A percentile compares a stretch with the other conserved stretches of the same genome.
phyloP scores from a whole-genome alignment of 23 tunicate species.

The Oikopleura vanhoeffeni region DNA sequence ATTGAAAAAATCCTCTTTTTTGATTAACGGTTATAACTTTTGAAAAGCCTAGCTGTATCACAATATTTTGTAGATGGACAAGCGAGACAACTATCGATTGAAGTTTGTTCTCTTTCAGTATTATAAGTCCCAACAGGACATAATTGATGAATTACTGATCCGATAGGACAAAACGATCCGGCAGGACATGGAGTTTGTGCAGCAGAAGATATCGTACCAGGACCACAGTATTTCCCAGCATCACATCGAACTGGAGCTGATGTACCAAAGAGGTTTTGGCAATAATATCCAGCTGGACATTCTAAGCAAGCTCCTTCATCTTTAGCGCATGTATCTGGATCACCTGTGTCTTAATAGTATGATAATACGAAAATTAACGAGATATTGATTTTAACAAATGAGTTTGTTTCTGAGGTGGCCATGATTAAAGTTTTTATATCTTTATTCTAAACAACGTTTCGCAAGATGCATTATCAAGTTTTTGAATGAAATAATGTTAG shows the following conservation, averaged over 20 bases:
- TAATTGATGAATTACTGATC: conserved; percentile 22
- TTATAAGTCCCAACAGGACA: conserved; percentile 49
- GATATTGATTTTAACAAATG: no score
- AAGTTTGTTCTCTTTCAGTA: conserved; percentile 24
- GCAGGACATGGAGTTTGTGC: conserved; percentile 6
- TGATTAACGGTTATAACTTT: neutral
- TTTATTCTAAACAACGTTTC: no score
- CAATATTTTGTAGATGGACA: neutral
- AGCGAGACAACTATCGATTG: conserved; percentile 20
- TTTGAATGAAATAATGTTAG: no score
- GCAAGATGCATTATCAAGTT: no score
- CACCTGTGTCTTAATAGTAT: neutral
- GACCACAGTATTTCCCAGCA: conserved; percentile 60
- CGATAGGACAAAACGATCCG: conserved; percentile 57
- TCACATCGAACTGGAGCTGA: conserved; percentile 43
- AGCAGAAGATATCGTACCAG: no score
- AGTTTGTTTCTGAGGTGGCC: no score
- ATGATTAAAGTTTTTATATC: no score
- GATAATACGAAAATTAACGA: no score
- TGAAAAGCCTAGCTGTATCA: neutral
- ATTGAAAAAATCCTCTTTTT: neutral
- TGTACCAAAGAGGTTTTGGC: conserved; percentile 51
- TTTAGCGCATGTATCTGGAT: neutral
- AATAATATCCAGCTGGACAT: conserved; percentile 80
- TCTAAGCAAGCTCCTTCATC: conserved; percentile 25